Percentiles rank a stretch among this genome's conserved stretches.
phyloP scores from a whole-genome alignment of 1,140 invertebrate species.

The Pantala flavescens region DNA sequence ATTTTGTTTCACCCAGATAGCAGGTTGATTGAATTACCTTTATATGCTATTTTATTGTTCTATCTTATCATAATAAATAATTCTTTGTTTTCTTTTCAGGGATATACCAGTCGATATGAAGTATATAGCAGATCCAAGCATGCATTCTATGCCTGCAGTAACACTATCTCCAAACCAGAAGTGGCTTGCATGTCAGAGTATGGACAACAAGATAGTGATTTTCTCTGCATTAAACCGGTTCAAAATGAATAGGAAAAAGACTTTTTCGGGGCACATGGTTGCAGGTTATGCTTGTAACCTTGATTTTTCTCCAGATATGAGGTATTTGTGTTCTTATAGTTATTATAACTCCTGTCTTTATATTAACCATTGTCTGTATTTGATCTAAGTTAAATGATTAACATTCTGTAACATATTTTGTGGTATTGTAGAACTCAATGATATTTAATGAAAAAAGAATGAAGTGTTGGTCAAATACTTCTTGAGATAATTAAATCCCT shows the following conservation, averaged over 20 bases:
- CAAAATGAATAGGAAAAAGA: constrained; percentile 96
- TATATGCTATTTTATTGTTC: no score
- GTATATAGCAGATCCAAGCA: constrained; percentile 98
- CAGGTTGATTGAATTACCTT: no score
- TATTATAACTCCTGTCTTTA: no score
- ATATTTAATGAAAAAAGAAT: no score
- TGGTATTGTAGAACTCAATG: no score
- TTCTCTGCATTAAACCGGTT: constrained; percentile 96
- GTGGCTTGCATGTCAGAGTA: constrained; percentile 97
- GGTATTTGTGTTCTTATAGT: constrained; percentile 42
- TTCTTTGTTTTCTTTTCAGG: constrained; percentile 40
- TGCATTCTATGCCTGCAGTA: constrained; percentile 98
- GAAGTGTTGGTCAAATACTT: no score
- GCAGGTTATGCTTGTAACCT: constrained; percentile 95
- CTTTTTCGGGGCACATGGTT: constrained; percentile 97
- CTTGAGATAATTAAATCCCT: no score
- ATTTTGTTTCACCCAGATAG: no score
- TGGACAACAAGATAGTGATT: constrained; percentile 99
- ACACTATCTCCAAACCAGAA: constrained; percentile 92
- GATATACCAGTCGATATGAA: constrained; percentile 99
- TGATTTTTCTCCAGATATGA: constrained; percentile 99
- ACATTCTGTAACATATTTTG: no score
- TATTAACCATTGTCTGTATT: no score
- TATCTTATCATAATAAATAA: no score
- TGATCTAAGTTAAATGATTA: no score